Conservation (phyloP, 2,888 invertebrate species). For the Gerris lacustris region DNA sequence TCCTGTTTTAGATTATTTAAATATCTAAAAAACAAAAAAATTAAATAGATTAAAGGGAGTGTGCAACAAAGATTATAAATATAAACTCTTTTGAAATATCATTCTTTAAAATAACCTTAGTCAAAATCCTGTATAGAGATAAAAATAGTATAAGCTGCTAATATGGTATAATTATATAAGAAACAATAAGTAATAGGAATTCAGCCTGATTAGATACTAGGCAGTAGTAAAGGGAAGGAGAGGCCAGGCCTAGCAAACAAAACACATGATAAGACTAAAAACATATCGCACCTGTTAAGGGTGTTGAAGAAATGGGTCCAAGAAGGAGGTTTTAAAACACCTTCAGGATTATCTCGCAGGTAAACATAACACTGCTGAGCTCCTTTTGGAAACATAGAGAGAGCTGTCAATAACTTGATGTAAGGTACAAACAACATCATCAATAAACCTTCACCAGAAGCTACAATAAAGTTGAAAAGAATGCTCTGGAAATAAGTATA, state of each 20-base stretch:
- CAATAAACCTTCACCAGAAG: conserved; percentile 75
- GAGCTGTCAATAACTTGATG: conserved; percentile 69
- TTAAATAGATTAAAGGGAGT: too few relatives aligned
- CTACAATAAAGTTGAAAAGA: conserved; percentile 78
- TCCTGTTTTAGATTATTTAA: conserved; percentile 41
- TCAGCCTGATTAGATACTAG: too few relatives aligned
- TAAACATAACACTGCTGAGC: conserved; percentile 67
- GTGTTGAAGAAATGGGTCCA: conserved; percentile 80
- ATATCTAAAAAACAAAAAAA: conserved; percentile 35
- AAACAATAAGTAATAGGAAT: too few relatives aligned
- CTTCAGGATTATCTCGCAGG: conserved; percentile 51
- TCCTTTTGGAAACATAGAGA: conserved; percentile 62
- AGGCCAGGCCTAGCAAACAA: too few relatives aligned
- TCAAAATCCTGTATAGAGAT: too few relatives aligned
- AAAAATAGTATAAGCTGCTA: conserved; percentile 4
- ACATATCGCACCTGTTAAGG: conserved; percentile 39
- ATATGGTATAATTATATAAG: too few relatives aligned
- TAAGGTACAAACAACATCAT: conserved; percentile 75
- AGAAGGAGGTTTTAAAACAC: conserved; percentile 44
- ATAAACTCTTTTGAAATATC: too few relatives aligned
- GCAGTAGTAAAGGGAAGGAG: too few relatives aligned
- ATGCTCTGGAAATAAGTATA: conserved; percentile 5
- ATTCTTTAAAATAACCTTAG: too few relatives aligned
- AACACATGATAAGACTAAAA: too few relatives aligned
- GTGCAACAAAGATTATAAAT: too few relatives aligned